Base-by-base conservation (phyloP, 2,797 vertebrate genomes). In the Aselliscus stoliczkanus region DNA sequence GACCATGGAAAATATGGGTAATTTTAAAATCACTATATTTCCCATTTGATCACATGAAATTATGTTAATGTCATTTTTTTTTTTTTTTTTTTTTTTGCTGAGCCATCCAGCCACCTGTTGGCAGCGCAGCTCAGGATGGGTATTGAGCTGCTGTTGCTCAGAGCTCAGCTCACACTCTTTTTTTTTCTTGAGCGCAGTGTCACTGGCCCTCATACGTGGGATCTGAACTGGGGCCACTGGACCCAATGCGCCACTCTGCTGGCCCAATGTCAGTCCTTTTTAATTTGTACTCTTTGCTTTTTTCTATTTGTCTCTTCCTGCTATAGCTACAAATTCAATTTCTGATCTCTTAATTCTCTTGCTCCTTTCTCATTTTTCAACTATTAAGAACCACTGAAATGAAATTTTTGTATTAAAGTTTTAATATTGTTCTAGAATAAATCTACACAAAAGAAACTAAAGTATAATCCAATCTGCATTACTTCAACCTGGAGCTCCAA, bases 341-440 rank as follows among this genome's bases (percentile, higher is more conserved):
- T 88, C 37, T 83, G 10, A 94, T 88, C 37, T 93, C 77, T 84
- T 87, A 44, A 44, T 95, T 79, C 25, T 91, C 56, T 92, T 65
- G 50, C 20, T 34, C 39, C 11, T 52, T 86, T 72, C 44, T 70
- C 62, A 69, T 13, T 80, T 93, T 85, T 81, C 37, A 95, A 65
- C n/a, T 54, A 87, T 73, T n/a, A 88, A 86, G 37, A 96, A 70
- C 4, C 29, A 89, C 14, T 83, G 44, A 84, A 81, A 17, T 88
- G 18, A 96, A 93, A 95, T 75, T 58, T 81, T 82, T 25, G 27
- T 69, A 44, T 29, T 84, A 81, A 90, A 89, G 60, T 85, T 96
- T 93, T 20, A 90, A 67, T 47, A 86, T 2, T 12, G 29, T 80
- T 67, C 25, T 79, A 95, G 37, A 88, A 92, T 70, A 88, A 93